phyloP scores from a whole-genome alignment of 2,113 vertebrate genomes.

The Felis chaus region DNA sequence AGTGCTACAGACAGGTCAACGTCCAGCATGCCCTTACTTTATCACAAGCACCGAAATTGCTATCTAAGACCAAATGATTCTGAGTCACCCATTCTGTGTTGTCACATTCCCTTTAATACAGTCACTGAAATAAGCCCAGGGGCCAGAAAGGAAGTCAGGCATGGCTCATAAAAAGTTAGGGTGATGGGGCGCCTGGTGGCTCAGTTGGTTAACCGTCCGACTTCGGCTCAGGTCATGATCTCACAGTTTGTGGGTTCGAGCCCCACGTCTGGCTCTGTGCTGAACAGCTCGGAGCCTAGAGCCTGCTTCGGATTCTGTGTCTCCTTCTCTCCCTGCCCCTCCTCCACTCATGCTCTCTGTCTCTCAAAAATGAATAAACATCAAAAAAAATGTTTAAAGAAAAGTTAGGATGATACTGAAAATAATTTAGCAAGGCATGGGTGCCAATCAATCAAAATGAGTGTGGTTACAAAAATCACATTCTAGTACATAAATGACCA shows the following conservation, averaged over 20 bases:
- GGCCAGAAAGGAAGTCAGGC: not conserved
- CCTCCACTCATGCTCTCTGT: too few relatives aligned
- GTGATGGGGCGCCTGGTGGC: not conserved
- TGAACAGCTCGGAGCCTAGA: too few relatives aligned
- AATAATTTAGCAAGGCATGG: not conserved
- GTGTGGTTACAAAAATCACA: not conserved
- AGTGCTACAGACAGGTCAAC: not conserved
- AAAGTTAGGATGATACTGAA: not conserved
- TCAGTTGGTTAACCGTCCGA: too few relatives aligned
- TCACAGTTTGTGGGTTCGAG: too few relatives aligned
- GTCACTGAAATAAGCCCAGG: not conserved
- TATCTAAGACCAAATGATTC: not conserved
- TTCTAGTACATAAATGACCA: not conserved
- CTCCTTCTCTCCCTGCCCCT: too few relatives aligned
- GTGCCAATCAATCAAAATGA: not conserved
- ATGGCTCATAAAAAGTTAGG: not conserved
- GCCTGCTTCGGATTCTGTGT: too few relatives aligned
- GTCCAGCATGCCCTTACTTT: not conserved
- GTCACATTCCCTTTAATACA: not conserved
- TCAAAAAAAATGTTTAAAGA: too few relatives aligned
- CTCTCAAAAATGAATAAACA: too few relatives aligned
- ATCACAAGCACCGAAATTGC: not conserved
- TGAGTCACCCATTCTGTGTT: not conserved
- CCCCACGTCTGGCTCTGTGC: too few relatives aligned
- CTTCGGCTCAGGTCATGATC: too few relatives aligned